Percentiles rank a stretch among this genome's conserved stretches.
Evolutionary conservation across 2,888 invertebrate species (phyloP).

Genomic region (Pocota personata): DNA sequence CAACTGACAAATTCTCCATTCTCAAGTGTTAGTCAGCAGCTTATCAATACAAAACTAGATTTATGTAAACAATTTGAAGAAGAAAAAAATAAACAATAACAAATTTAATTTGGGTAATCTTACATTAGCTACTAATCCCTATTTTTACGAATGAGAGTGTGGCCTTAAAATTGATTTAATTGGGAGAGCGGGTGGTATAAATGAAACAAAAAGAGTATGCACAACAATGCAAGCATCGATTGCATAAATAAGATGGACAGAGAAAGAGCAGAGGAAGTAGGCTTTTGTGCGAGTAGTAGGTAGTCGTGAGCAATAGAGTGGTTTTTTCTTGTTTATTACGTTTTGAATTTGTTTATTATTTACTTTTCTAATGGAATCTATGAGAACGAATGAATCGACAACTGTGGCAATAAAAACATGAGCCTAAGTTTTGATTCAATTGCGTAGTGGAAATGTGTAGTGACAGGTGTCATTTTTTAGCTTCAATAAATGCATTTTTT

Average conservation of each 20-base stretch:
- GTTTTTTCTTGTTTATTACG: slow-evolving; percentile 14
- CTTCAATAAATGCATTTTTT: not conserved
- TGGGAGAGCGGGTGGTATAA: not conserved
- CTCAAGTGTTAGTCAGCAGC: not conserved
- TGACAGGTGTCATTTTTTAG: slow-evolving; percentile 12
- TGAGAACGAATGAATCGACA: not conserved
- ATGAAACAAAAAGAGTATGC: not conserved
- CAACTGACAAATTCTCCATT: slow-evolving; percentile 6
- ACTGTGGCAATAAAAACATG: not conserved
- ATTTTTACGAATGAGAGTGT: not conserved
- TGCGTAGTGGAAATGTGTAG: not conserved
- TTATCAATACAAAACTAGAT: slow-evolving; percentile 12
- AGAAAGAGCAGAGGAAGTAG: slow-evolving; percentile 9
- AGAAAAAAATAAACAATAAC: slow-evolving; percentile 19
- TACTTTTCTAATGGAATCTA: slow-evolving; percentile 1
- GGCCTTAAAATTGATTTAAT: slow-evolving; percentile 11
- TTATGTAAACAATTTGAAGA: slow-evolving; percentile 22
- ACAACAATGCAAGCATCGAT: slow-evolving; percentile 14
- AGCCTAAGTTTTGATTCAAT: not conserved
- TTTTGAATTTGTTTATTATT: slow-evolving; percentile 35
- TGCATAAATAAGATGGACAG: slow-evolving; percentile 30
- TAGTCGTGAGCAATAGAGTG: not conserved
- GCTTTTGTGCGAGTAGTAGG: not conserved
- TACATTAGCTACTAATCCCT: not conserved
- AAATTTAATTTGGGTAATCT: not conserved